Evolutionary conservation across 2,888 invertebrate species (phyloP), one percentile per base, ranked within the genome.

Genomic region (Arctia plantaginis): DNA sequence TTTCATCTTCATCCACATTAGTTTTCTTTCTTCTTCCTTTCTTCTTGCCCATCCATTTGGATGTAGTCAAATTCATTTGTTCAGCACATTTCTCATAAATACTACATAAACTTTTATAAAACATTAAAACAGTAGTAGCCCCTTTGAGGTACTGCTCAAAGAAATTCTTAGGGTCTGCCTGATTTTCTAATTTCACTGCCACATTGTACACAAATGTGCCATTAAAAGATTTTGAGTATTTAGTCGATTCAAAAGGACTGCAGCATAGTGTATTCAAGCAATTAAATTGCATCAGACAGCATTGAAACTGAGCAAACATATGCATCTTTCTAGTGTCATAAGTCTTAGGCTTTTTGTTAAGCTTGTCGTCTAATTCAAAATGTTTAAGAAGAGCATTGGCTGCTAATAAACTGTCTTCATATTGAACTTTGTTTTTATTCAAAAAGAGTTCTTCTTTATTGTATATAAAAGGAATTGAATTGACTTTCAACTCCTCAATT

Each of bases 161-260:
- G 86, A 97, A 97, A 64, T 85, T 87, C 41, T 93, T 90, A 0
- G 97, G 92, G 84, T 97, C 95, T 0, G 88, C 78, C 35, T 97
- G 96, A 78, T 94, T 95, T 77, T 96, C 96, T 69, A 98, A 94
- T 90, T 97, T 96, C 44, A 92, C 91, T 75, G 97, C 97, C 41
- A 97, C 91, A 93, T 98, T 98, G 85, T 98, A 98, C 1, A 97
- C 89, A 90, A 98, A 97, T 0, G 98, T 97, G 0, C 98, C 98
- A 90, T 98, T 97, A 82, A 96, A 98, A 78, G 97, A 94, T 84
- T 97, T 96, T n/a, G 96, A 96, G 86, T 97, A 96, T 59, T 94
- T 92, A 64, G 96, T 96, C 80, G 93, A 90, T 55, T 94, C 87
- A 86, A 97, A 97, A 0, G 97, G 97, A 75, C 91, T 94, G 74